Base-by-base conservation (phyloP, 1,140 invertebrate species). In the Heliconius hermathena region DNA sequence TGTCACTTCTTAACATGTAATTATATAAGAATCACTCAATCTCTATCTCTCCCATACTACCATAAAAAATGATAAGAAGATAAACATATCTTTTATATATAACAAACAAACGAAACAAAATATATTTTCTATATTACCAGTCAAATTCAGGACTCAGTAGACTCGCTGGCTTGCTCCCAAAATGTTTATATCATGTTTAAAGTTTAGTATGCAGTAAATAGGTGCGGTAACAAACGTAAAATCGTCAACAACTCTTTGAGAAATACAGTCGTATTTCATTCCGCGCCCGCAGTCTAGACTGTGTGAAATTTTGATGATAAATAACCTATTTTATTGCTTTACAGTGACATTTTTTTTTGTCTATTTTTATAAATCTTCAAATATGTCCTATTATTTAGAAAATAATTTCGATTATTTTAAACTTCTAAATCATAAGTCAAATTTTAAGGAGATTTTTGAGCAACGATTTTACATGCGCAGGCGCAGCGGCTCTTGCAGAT, bases 251-350 rank as follows among this genome's bases (percentile, higher is more conserved):
- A 77, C 71, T 29, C 41, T 46, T 38, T 29, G 38, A 20, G 66
- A 71, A 71, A n/a, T 70, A 29, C 46, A 41, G 71, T 54, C 11
- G 57, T 60, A 82, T 79, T 76, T 79, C 76, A 80, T 71, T 82
- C 77, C 80, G 76, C 82, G 78, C 74, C 83, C 71, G 79, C 76
- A 74, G 74, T 84, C 81, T 81, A 79, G 72, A 86, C 83, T 84
- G 79, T 80, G 80, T 33, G 87, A 84, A 84, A 83, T 83, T 84
- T 75, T 46, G 79, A 85, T 86, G 85, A 87, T 87, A 87, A 87
- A 87, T 82, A 83, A 77, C 38, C 16, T 71, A 74, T 82, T 79
- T 87, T 87, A 82, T 80, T 84, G 71, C 57, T 72, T 46, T 36
- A 20, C 6, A 20, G 18, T 18, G 33, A 26, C 26, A n/a, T n/a